Evolutionary conservation across 2,888 invertebrate genomes (phyloP).

Genomic region (Maniola hyperantus): DNA sequence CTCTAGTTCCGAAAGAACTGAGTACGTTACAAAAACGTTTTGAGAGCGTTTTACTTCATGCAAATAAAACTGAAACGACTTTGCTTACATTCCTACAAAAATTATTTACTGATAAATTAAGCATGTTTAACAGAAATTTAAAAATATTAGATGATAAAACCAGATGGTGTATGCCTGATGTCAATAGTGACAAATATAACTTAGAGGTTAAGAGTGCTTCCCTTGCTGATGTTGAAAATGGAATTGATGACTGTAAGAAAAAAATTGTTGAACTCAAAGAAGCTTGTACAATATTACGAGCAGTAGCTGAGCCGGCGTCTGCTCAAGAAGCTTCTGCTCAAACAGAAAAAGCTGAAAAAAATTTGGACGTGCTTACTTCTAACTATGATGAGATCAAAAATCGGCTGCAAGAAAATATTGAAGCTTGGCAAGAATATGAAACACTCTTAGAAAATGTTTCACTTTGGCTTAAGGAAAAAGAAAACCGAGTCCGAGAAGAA

Average conservation of each 20-base stretch:
- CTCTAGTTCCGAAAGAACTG: slow-evolving; percentile 90
- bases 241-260: slow-evolving; percentile 86
- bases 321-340: slow-evolving; percentile 86
- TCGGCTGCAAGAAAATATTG: slow-evolving; percentile 86
- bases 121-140: slow-evolving; percentile 90
- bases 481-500: slow-evolving; percentile 88
- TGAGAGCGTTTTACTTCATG: slow-evolving; percentile 89
- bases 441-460: slow-evolving; percentile 87
- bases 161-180: slow-evolving; percentile 94
- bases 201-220: slow-evolving; percentile 94
- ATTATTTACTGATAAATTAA: slow-evolving; percentile 92
- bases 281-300: slow-evolving; percentile 87
- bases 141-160: slow-evolving; percentile 93
- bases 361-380: slow-evolving; percentile 87
- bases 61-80: slow-evolving; percentile 91
- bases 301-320: slow-evolving; percentile 88
- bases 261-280: slow-evolving; percentile 87
- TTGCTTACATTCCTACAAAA: slow-evolving; percentile 92
- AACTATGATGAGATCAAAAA: slow-evolving; percentile 87
- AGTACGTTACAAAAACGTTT: slow-evolving; percentile 92
- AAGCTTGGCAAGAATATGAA: slow-evolving; percentile 92
- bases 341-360: slow-evolving; percentile 86
- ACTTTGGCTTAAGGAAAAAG: slow-evolving; percentile 90
- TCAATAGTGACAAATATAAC: slow-evolving; percentile 94
- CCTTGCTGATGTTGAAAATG: slow-evolving; percentile 88